Evolutionary conservation across 1,140 invertebrate species (phyloP), one percentile per base, ranked within the genome.

Genomic region (Luehdorfia chinensis): DNA sequence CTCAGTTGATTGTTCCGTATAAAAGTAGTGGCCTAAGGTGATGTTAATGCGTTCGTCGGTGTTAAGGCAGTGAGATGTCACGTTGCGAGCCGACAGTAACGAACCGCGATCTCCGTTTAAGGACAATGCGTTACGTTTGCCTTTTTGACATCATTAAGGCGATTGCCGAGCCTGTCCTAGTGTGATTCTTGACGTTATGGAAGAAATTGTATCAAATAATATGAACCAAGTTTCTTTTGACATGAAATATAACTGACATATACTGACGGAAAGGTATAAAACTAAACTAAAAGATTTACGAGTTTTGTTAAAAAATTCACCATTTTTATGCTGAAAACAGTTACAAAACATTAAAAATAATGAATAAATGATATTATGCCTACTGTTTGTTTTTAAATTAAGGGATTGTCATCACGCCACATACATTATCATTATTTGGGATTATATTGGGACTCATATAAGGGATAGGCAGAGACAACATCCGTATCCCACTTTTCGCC

Each of bases 111-210:
- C 44, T 47, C 75, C 72, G 55, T 74, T 71, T 79, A 79, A 60
- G 78, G 75, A 53, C 47, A 57, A 46, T 64, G n/a, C 65, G 70
- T 83, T 74, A 74, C 64, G 76, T 75, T 78, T 81, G 77, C 64
- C 62, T 62, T 81, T 75, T 81, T 81, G 75, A 79, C 72, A 79
- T 81, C 74, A 81, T 81, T 81, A 81, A 77, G 63, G 56, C 47
- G 45, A 59, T 31, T 57, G 33, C 41, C 41, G 52, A 63, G 55
- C 61, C 37, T 39, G 52, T 54, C 50, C 41, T 65, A 50, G 32
- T 47, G 34, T 55, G 50, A 66, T 55, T 55, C 60, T 67, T 49
- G 39, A 60, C 34, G 59, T 62, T 65, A 64, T 67, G 59, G 59
- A 59, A 68, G 56, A 48, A 23, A 13, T n/a, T n/a, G n/a, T n/a